Evolutionary conservation across 2,797 vertebrate species (phyloP).

Genomic region (Oryzias sinensis): DNA sequence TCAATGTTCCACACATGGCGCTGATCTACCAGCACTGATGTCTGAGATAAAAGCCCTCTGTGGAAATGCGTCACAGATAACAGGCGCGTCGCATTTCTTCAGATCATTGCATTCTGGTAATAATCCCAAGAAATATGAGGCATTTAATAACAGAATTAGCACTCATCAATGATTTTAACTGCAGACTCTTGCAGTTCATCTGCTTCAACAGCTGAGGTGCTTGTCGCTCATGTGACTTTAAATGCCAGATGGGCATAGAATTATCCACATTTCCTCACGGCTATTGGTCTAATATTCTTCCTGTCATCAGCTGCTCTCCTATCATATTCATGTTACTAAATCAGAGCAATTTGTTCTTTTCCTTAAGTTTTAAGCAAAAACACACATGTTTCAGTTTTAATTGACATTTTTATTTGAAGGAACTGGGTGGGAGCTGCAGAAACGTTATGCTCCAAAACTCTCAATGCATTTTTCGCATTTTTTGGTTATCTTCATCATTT

Average conservation of each 20-base stretch:
- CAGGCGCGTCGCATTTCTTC: constrained; percentile 13
- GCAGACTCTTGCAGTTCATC: constrained; percentile 30
- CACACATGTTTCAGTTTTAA: constrained; percentile 4
- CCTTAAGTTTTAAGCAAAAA: constrained; percentile 2
- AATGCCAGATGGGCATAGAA: constrained; percentile 53
- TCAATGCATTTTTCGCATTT: too few species aligned
- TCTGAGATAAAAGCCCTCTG: constrained; percentile 22
- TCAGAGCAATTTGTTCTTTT: constrained; percentile 11
- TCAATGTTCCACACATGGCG: constrained; percentile 14
- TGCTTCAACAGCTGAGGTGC: constrained; percentile 46
- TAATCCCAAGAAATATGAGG: constrained; percentile 41
- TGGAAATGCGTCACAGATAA: constrained; percentile 14
- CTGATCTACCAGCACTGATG: constrained; percentile 18
- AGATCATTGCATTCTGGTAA: constrained; percentile 24
- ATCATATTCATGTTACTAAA: constrained; percentile 23
- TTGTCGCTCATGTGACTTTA: constrained; percentile 31
- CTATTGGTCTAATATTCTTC: constrained; percentile 40
- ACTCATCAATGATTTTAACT: constrained; percentile 42
- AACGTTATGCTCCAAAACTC: too few species aligned
- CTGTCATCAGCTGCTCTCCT: constrained; percentile 36
- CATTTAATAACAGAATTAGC: constrained; percentile 44
- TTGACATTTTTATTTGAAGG: constrained; percentile 3
- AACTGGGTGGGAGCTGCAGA: too few species aligned
- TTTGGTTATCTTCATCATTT: too few species aligned
- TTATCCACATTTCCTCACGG: constrained; percentile 41